Conservation (phyloP, 1,140 invertebrate genomes). For the Diabrotica virgifera region DNA sequence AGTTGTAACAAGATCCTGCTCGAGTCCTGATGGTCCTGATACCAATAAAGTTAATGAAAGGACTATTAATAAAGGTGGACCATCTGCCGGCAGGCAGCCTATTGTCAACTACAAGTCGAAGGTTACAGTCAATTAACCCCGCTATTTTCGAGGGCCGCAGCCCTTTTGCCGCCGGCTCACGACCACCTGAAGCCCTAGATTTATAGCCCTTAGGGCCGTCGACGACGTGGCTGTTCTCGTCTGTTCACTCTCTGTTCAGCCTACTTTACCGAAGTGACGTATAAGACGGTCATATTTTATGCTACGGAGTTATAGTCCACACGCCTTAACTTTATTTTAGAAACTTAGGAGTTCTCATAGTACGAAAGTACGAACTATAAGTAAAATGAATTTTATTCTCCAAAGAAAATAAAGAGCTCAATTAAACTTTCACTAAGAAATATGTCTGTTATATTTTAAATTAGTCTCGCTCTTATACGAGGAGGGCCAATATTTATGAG, state of each 20-base stretch:
- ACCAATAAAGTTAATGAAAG: constrained; percentile 12
- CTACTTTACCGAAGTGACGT: background rate
- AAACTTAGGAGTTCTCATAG: too few relatives aligned
- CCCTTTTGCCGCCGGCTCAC: constrained; percentile 14
- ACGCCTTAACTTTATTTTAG: too few relatives aligned
- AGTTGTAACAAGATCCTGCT: background rate
- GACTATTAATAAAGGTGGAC: constrained; percentile 12
- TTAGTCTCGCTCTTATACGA: too few relatives aligned
- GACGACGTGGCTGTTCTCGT: background rate
- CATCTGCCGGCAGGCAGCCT: constrained; percentile 15
- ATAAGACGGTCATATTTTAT: background rate
- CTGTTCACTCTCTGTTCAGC: background rate
- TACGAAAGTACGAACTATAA: too few relatives aligned
- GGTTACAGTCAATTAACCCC: constrained; percentile 17
- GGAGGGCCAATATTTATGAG: too few relatives aligned
- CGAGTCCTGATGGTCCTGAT: background rate
- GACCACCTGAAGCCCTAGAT: constrained; percentile 11
- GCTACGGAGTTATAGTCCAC: too few relatives aligned
- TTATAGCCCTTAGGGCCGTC: constrained; percentile 1
- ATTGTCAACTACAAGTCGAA: constrained; percentile 21
- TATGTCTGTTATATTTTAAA: too few relatives aligned
- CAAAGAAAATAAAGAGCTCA: too few relatives aligned
- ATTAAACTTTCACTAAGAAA: too few relatives aligned
- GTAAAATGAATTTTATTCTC: too few relatives aligned
- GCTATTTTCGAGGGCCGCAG: constrained; percentile 8